These are phyloP conservation scores for Tokudaia tokunoshimensis DNA, from an alignment of 2,797 vertebrate species.

Conservation along the genomic window DNA sequence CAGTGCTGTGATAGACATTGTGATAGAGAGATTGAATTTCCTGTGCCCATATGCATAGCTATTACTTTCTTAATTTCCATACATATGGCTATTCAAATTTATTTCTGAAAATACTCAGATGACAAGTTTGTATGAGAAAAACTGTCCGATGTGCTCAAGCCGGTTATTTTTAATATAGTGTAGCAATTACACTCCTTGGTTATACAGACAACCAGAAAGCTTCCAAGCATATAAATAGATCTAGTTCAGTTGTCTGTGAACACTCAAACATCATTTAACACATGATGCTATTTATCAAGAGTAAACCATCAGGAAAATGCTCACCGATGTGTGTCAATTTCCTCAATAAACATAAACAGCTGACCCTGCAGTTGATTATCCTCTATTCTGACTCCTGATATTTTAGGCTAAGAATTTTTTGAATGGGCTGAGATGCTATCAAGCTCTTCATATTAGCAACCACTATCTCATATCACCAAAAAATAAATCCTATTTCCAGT, in stretches of 20 bases:
- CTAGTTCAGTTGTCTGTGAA: conserved; percentile 41
- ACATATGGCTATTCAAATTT: conserved; percentile 12
- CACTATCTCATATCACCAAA: neutral
- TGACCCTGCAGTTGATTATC: neutral
- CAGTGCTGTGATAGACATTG: neutral
- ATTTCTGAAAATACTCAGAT: conserved; percentile 44
- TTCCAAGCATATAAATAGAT: conserved; percentile 68
- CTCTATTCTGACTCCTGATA: neutral
- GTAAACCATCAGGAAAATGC: conserved; percentile 52
- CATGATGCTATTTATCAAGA: conserved; percentile 59
- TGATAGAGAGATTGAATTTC: neutral
- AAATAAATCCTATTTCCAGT: neutral
- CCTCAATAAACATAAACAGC: conserved; percentile 28
- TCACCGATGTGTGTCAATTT: conserved; percentile 27
- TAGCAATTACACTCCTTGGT: conserved; percentile 10
- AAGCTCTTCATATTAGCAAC: neutral
- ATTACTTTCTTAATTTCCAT: conserved; percentile 35
- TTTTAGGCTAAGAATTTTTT: conserved; percentile 49
- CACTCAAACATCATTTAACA: conserved; percentile 63
- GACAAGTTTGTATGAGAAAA: neutral
- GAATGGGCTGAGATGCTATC: neutral
- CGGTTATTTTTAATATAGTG: conserved; percentile 70
- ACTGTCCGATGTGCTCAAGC: conserved; percentile 34
- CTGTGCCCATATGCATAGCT: neutral
- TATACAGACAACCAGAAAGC: conserved; percentile 57